Evolutionary conservation across 2,113 vertebrate species (phyloP).

Genomic region (Gallinago media): DNA sequence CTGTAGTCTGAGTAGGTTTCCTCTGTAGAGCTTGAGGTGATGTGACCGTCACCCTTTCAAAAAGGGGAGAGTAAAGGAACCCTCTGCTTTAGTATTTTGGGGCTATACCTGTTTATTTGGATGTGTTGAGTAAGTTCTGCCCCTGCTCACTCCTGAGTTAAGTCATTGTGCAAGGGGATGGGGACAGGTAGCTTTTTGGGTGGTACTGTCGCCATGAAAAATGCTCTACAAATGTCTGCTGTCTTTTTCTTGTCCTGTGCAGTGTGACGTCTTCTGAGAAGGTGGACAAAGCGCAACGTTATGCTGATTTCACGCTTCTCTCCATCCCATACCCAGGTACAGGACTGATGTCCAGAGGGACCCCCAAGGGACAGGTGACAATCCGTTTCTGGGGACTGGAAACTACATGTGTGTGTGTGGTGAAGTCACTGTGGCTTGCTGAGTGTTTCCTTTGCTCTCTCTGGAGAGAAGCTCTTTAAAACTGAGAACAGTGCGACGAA

Average conservation of each 20-base stretch:
- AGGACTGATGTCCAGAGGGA: slow-evolving; percentile 42
- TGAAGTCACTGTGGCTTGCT: background rate
- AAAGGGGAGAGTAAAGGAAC: background rate
- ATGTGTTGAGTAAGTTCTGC: background rate
- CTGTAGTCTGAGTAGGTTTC: background rate
- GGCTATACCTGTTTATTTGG: background rate
- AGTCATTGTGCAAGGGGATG: background rate
- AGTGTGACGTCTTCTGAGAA: slow-evolving; percentile 98
- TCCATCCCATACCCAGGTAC: slow-evolving; percentile 98
- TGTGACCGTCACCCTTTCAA: background rate
- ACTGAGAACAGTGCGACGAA: background rate
- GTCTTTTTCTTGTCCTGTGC: slow-evolving; percentile 48
- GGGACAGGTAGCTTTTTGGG: background rate
- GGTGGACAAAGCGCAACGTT: slow-evolving; percentile 98
- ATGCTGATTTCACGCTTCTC: slow-evolving; percentile 96
- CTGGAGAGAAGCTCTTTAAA: background rate
- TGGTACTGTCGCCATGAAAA: background rate
- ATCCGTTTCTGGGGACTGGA: background rate
- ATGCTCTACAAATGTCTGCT: background rate
- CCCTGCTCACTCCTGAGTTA: background rate
- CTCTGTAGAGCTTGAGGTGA: background rate
- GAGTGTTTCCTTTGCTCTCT: background rate
- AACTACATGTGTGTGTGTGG: background rate
- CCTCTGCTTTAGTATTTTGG: background rate
- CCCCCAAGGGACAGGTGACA: slow-evolving; percentile 40